Percentiles rank a stretch among this genome's conserved stretches.
These are phyloP conservation scores for Trididemnum nubilum DNA, from an alignment of 23 tunicate species.

Conservation along the genomic window DNA sequence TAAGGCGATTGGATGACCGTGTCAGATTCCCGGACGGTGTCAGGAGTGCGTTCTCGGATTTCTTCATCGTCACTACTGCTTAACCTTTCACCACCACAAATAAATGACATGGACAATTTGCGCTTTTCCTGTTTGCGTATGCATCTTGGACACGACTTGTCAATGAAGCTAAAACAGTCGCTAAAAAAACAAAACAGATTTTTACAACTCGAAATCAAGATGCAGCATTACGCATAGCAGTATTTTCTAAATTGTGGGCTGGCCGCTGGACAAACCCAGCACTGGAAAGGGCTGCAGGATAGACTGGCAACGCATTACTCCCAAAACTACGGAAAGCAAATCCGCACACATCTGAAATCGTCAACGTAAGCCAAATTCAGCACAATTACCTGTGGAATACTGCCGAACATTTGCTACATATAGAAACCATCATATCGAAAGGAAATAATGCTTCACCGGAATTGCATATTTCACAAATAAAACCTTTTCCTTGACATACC, in stretches of 20 bases:
- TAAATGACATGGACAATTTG: constrained; percentile 11
- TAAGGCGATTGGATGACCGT: background rate
- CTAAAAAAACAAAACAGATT: constrained; percentile 24
- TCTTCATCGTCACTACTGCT: constrained; percentile 11
- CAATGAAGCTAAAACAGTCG: constrained; percentile 70
- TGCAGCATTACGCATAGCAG: too few species aligned
- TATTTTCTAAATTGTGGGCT: too few species aligned
- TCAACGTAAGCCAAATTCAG: background rate
- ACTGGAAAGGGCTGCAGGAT: too few species aligned
- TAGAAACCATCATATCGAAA: constrained; percentile 70
- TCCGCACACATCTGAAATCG: too few species aligned
- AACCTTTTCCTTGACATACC: constrained; percentile 93
- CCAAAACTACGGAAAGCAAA: too few species aligned
- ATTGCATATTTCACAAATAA: constrained; percentile 94
- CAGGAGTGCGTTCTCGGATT: background rate
- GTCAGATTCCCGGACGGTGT: background rate
- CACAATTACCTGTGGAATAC: constrained; percentile 78
- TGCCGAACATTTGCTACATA: constrained; percentile 74
- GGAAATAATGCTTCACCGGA: constrained; percentile 84
- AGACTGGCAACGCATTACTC: too few species aligned
- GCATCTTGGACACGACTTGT: constrained; percentile 67
- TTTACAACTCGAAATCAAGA: background rate
- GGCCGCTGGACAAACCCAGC: too few species aligned
- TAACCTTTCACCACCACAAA: background rate
- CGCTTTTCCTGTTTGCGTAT: constrained; percentile 41